Percentiles rank a stretch among this genome's conserved stretches.
phyloP scores from a whole-genome alignment of 1,140 invertebrate species.

The Doryteuthis pealeii region DNA sequence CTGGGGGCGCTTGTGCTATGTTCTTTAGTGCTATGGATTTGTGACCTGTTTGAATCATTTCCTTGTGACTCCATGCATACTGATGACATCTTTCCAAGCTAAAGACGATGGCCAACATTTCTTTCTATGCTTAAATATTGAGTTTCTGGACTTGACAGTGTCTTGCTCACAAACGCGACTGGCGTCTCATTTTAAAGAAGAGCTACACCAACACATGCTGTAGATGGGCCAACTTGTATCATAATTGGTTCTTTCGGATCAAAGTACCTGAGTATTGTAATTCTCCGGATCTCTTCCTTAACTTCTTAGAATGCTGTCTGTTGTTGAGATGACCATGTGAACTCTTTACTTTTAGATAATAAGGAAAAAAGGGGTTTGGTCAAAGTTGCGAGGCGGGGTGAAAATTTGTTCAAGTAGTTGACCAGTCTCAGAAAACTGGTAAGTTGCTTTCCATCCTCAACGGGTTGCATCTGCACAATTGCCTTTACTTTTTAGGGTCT shows the following conservation, averaged over 20 bases:
- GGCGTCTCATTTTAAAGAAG: constrained; percentile 59
- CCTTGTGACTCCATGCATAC: constrained; percentile 55
- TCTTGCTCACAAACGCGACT: constrained; percentile 58
- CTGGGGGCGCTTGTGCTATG: constrained; percentile 21
- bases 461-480: too few species aligned
- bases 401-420: constrained; percentile 54
- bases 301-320: constrained; percentile 23
- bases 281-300: constrained; percentile 15
- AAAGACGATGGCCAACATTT: constrained; percentile 63
- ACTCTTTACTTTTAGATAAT: constrained; percentile 17
- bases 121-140: constrained; percentile 63
- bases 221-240: constrained; percentile 33
- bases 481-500: constrained; percentile 49
- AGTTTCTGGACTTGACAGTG: constrained; percentile 54
- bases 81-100: constrained; percentile 63
- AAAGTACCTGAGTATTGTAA: too few species aligned
- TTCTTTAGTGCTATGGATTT: constrained; percentile 31
- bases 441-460: constrained; percentile 20
- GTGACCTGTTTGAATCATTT: constrained; percentile 29
- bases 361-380: constrained; percentile 16
- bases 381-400: constrained; percentile 44
- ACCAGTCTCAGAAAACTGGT: constrained; percentile 49
- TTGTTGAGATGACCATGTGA: constrained; percentile 19
- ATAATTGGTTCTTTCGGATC: constrained; percentile 20
- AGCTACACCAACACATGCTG: constrained; percentile 56